Evolutionary conservation across 2,113 vertebrate genomes (phyloP), one percentile per base, ranked within the genome.

Genomic region (Nycticryphes semicollaris): DNA sequence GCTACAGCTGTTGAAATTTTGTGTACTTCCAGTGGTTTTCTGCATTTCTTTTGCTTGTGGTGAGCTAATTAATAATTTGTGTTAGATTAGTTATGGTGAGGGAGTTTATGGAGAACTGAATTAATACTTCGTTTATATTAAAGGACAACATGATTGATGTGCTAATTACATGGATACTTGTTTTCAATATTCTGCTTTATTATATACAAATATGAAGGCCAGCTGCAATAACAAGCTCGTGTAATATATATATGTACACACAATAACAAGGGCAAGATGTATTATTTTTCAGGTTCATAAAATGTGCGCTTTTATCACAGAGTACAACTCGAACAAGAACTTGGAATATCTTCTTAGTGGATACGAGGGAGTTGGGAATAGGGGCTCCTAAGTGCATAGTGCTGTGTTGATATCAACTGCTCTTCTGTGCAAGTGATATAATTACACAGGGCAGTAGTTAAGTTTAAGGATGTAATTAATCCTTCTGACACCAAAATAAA

Each of bases 91-190:
- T 74, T 95, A 87, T 12, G 1, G 87, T 39, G 63, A 89, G 50
- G 37, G 62, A 80, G 67, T 79, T 79, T 82, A 18, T 50, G 47
- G 81, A 83, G 53, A 92, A 77, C n/a, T 82, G 70, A 94, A 80
- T 95, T 94, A 93, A 94, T 87, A 57, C 75, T 94, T 91, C 11
- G 0, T 91, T 96, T 82, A 87, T 87, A 70, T 89, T 93, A 85
- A 95, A 94, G 74, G 92, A 69, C 3, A 8, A 89, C 74, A 51
- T 95, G 94, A 95, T 56, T 89, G 87, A 96, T 95, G 70, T 94
- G 77, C 87, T 93, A 96, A 94, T 96, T 97, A 94, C 4, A n/a
- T 3, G 19, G 89, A 73, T 91, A 35, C 74, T 94, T 94, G 92
- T 96, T 94, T 70, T 79, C n/a, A 72, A 50, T 79, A 91, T 85